A percentile compares a stretch with the other conserved stretches of the same genome.
Evolutionary conservation across 2,797 vertebrate species (phyloP).

Genomic region (Gadopsis bispinosus): DNA sequence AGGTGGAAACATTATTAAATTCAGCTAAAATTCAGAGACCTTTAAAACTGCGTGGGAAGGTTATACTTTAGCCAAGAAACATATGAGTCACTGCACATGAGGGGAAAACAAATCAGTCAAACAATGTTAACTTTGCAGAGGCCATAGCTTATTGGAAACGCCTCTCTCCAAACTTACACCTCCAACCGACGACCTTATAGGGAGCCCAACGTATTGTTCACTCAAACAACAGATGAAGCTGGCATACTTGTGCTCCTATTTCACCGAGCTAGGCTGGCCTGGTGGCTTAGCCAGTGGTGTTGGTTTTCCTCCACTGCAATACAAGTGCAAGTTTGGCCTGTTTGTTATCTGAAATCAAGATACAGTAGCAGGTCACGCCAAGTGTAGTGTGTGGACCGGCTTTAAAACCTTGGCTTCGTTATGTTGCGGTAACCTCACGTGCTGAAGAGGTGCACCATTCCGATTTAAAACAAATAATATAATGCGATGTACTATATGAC

Average conservation of each 20-base stretch:
- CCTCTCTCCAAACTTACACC: slow-evolving; percentile 2
- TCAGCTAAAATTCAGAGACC: slow-evolving; percentile 29
- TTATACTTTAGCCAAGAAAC: slow-evolving; percentile 29
- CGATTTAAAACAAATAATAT: too few species aligned
- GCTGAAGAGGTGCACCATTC: too few species aligned
- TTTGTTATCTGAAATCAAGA: slow-evolving; percentile 59
- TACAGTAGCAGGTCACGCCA: slow-evolving; percentile 53
- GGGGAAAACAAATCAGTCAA: slow-evolving; percentile 34
- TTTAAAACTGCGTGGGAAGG: slow-evolving; percentile 26
- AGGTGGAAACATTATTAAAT: slow-evolving; percentile 35
- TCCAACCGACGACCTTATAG: background rate
- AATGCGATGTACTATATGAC: too few species aligned
- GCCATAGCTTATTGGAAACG: background rate
- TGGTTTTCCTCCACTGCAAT: slow-evolving; percentile 57
- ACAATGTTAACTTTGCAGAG: background rate
- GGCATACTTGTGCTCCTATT: slow-evolving; percentile 58
- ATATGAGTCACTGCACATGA: slow-evolving; percentile 19
- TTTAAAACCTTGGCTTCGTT: background rate
- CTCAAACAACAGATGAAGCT: slow-evolving; percentile 29
- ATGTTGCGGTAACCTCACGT: too few species aligned
- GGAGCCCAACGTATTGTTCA: slow-evolving; percentile 9
- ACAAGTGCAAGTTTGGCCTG: slow-evolving; percentile 41
- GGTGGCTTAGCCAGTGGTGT: slow-evolving; percentile 50
- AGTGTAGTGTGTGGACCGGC: background rate
- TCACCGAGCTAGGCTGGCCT: slow-evolving; percentile 56